Conservation (phyloP, 1,140 invertebrate genomes). For the Drosophila suzukii region DNA sequence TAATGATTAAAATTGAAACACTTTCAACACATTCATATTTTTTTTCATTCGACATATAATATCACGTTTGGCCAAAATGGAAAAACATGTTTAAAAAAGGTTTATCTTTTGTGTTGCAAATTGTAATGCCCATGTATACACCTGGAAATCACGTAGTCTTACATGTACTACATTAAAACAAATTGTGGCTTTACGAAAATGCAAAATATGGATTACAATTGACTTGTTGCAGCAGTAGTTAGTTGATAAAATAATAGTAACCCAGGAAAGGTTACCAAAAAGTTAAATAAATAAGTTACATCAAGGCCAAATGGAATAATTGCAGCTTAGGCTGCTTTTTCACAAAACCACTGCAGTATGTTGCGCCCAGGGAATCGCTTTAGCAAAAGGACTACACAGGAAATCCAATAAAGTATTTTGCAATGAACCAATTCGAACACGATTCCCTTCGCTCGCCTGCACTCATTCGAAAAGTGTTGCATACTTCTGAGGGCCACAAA, state of each 20-base stretch:
- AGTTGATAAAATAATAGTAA: background rate
- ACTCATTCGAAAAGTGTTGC: conserved; percentile 19
- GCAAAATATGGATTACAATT: background rate
- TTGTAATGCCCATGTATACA: background rate
- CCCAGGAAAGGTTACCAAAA: background rate
- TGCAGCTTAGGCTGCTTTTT: conserved; percentile 2
- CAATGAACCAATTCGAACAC: conserved; percentile 15
- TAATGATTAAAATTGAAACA: no score
- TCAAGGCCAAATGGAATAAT: conserved; percentile 31
- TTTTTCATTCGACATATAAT: background rate
- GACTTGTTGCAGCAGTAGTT: background rate
- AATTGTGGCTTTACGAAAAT: background rate
- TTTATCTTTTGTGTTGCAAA: background rate
- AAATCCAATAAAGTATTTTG: conserved; percentile 44
- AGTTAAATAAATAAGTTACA: background rate
- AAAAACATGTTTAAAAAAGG: background rate
- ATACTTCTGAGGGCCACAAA: conserved; percentile 31
- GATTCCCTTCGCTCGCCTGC: conserved; percentile 5
- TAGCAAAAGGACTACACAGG: conserved; percentile 5
- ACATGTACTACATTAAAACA: background rate
- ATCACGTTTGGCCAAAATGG: background rate
- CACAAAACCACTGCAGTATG: background rate
- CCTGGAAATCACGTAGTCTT: background rate
- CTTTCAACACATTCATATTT: no score
- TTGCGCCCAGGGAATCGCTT: background rate